These are phyloP conservation scores for Eilema caniola DNA, from an alignment of 2,888 invertebrate genomes.

Conservation along the genomic window DNA sequence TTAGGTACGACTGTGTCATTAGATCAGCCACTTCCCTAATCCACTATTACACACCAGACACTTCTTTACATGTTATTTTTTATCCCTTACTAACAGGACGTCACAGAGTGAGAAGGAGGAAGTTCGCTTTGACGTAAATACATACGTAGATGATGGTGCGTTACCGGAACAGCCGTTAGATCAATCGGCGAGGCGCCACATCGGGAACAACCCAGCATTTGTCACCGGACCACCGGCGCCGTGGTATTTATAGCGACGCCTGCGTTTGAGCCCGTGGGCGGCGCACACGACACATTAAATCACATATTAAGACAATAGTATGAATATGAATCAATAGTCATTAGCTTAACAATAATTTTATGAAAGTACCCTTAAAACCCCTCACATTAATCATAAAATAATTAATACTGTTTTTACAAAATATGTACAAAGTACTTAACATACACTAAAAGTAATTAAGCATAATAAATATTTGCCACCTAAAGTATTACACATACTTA, in stretches of 20 bases:
- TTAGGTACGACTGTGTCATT: constrained; percentile 75
- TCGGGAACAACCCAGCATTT: constrained; percentile 79
- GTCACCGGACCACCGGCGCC: constrained; percentile 86
- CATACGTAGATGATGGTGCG: constrained; percentile 56
- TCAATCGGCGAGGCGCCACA: constrained; percentile 81
- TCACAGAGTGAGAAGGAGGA: constrained; percentile 50
- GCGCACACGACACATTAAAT: constrained; percentile 58
- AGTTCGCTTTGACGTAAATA: constrained; percentile 52
- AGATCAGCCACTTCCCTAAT: constrained; percentile 74
- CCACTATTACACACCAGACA: constrained; percentile 50
- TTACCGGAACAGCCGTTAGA: constrained; percentile 75
- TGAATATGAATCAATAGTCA: constrained; percentile 43
- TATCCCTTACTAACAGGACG: constrained; percentile 31
- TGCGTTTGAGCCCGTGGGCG: constrained; percentile 76
- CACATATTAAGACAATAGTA: constrained; percentile 60
- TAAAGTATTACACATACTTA: constrained; percentile 25
- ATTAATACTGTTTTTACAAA: constrained; percentile 65
- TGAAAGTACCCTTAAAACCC: constrained; percentile 61
- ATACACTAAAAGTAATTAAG: constrained; percentile 1
- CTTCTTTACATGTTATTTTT: constrained; percentile 29
- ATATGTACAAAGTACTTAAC: constrained; percentile 63
- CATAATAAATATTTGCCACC: constrained; percentile 23
- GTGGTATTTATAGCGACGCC: constrained; percentile 84
- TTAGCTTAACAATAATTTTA: constrained; percentile 36
- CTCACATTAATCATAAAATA: constrained; percentile 53